These are phyloP conservation scores for Trichopoda pennipes DNA, from an alignment of 2,888 invertebrate genomes.

Conservation along the genomic window DNA sequence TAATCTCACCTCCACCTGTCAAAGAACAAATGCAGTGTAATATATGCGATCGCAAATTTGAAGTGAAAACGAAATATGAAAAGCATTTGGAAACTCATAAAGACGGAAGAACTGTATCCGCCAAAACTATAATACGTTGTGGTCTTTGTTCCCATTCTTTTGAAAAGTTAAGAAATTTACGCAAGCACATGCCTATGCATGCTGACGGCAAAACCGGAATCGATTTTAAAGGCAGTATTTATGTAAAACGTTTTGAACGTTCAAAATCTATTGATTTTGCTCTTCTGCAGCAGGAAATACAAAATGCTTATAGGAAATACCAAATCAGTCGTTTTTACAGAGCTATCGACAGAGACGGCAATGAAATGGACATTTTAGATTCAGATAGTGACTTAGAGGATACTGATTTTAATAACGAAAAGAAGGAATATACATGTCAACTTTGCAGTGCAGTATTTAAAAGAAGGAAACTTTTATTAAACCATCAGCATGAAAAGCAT, in stretches of 20 bases:
- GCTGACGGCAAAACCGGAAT: conserved; percentile 74
- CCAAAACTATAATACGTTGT: conserved; percentile 70
- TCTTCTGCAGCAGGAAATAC: conserved; percentile 61
- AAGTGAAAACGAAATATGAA: conserved; percentile 76
- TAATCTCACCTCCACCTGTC: neutral
- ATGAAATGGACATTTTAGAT: conserved; percentile 77
- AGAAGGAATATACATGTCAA: conserved; percentile 72
- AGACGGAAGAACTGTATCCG: conserved; percentile 71
- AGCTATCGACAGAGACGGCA: conserved; percentile 75
- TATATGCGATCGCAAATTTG: conserved; percentile 77
- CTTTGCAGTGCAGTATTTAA: conserved; percentile 72
- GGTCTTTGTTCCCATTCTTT: conserved; percentile 73
- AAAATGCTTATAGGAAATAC: conserved; percentile 56
- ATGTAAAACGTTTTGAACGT: conserved; percentile 69
- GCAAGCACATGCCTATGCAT: conserved; percentile 72
- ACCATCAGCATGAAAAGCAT: conserved; percentile 75
- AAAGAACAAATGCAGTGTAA: conserved; percentile 82
- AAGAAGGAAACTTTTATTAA: conserved; percentile 71
- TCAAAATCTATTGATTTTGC: conserved; percentile 55
- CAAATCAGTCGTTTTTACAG: conserved; percentile 75
- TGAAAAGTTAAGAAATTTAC: conserved; percentile 70
- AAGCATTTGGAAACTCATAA: conserved; percentile 77
- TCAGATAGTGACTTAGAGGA: conserved; percentile 76
- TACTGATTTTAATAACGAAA: conserved; percentile 70
- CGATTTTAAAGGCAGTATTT: conserved; percentile 70